Conservation (phyloP, 2,888 invertebrate species). For the Stramonita haemastoma region DNA sequence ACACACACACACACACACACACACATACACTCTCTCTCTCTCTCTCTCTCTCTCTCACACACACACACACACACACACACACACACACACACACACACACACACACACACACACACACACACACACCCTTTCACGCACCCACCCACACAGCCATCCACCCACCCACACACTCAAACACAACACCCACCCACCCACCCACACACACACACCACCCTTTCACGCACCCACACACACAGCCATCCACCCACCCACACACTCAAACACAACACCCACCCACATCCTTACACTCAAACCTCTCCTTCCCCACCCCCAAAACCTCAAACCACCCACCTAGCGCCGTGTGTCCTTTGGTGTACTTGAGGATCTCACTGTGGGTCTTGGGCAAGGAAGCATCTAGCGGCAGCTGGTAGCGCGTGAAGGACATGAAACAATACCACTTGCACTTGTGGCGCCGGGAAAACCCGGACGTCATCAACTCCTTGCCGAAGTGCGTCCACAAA, state of each 20-base stretch:
- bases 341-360: slow-evolving; percentile 82
- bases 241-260: background rate
- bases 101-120: background rate
- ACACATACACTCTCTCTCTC: background rate
- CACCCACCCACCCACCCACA: background rate
- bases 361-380: slow-evolving; percentile 75
- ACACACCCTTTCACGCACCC: background rate
- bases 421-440: slow-evolving; percentile 93
- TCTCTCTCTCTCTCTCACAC: background rate
- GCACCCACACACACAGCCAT: background rate
- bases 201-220: background rate
- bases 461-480: slow-evolving; percentile 86
- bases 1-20: slow-evolving; percentile 11
- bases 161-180: slow-evolving; percentile 78
- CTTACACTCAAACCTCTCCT: background rate
- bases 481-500: slow-evolving; percentile 90
- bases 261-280: background rate
- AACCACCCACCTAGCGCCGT: slow-evolving; percentile 87
- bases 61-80: background rate
- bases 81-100: background rate
- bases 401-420: slow-evolving; percentile 89
- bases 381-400: slow-evolving; percentile 80
- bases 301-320: background rate
- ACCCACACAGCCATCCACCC: background rate
- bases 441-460: slow-evolving; percentile 80